Percentiles rank a stretch among this genome's conserved stretches.
Evolutionary conservation across 2,888 invertebrate species (phyloP).

Genomic region (Troilus luridus): DNA sequence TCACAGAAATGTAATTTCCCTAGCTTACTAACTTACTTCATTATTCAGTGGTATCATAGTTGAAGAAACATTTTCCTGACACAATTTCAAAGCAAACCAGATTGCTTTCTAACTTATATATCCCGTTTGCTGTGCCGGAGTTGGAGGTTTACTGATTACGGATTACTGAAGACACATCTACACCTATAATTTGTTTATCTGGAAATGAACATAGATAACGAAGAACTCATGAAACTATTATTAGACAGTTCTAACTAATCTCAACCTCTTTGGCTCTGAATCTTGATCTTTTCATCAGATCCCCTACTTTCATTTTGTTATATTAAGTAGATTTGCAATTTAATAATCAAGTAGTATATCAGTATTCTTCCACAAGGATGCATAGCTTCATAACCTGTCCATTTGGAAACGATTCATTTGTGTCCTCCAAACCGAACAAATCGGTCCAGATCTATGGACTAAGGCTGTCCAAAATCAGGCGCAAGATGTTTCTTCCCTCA

Average conservation of each 20-base stretch:
- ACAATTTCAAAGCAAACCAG: not conserved
- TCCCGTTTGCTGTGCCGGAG: not conserved
- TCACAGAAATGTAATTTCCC: not conserved
- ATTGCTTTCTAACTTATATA: not conserved
- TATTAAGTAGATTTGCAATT: not conserved
- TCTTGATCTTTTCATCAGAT: not conserved
- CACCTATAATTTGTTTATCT: slow-evolving; percentile 31
- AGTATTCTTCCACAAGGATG: too few relatives aligned
- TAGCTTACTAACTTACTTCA: not conserved
- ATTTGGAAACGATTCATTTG: too few relatives aligned
- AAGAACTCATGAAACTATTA: slow-evolving; percentile 33
- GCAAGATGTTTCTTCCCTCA: too few relatives aligned
- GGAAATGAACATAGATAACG: slow-evolving; percentile 22
- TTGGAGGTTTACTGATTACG: not conserved
- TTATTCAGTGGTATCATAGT: not conserved
- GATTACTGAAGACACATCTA: not conserved
- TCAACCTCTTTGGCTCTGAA: not conserved
- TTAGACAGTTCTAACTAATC: slow-evolving; percentile 19
- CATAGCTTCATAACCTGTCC: too few relatives aligned
- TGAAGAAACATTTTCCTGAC: not conserved
- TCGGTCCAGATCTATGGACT: too few relatives aligned
- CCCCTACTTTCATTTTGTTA: not conserved
- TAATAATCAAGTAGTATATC: too few relatives aligned
- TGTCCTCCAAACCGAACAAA: too few relatives aligned
- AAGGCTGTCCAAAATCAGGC: too few relatives aligned